Percentiles rank a stretch among this genome's conserved stretches.
These are phyloP conservation scores for Megaceryle torquata DNA, from an alignment of 2,113 vertebrate species.

Conservation along the genomic window DNA sequence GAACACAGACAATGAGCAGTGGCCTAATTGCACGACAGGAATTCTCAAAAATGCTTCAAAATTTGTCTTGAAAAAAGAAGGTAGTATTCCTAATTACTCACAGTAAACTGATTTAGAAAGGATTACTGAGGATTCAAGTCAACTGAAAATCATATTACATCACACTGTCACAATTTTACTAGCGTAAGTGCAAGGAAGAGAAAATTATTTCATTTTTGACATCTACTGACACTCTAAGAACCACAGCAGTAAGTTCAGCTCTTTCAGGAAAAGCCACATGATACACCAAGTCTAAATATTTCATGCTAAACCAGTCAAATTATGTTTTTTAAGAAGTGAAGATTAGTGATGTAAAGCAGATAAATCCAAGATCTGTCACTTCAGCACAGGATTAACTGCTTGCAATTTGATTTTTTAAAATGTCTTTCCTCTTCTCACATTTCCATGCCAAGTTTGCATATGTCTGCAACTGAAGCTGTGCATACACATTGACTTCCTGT, in stretches of 20 bases:
- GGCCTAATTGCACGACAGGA: neutral
- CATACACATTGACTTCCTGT: neutral
- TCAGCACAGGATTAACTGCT: neutral
- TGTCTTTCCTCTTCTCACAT: neutral
- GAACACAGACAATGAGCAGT: neutral
- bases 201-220: neutral
- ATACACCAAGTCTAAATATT: neutral
- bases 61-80: neutral
- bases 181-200: neutral
- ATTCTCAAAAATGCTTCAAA: neutral
- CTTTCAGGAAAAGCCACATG: neutral
- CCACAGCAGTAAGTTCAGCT: neutral
- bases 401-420: neutral
- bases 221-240: neutral
- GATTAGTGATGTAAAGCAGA: neutral
- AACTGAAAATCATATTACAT: neutral
- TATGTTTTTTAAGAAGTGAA: neutral
- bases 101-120: neutral
- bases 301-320: neutral
- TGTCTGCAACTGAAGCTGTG: neutral
- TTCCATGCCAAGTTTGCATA: neutral
- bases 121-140: neutral
- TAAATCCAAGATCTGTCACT: neutral
- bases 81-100: neutral
- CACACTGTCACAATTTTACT: neutral